phyloP scores from a whole-genome alignment of 1,140 invertebrate species.

The Mesaphorura yosii region DNA sequence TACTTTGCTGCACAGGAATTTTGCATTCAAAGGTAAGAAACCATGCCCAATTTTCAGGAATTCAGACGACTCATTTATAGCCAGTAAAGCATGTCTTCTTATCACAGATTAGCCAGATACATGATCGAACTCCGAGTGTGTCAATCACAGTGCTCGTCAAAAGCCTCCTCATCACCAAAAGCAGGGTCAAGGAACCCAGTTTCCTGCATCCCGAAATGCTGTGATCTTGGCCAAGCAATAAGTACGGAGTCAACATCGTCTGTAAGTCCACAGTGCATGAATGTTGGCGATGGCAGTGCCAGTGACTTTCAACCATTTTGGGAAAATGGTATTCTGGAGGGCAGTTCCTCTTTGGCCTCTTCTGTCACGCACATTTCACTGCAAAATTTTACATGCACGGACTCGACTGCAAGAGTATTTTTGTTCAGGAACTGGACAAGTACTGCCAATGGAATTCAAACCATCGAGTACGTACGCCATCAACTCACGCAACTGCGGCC shows the following conservation, averaged over 20 bases:
- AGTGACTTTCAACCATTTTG: not conserved
- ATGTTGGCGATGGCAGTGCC: not conserved
- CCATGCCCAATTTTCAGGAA: not conserved
- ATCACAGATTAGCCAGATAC: not conserved
- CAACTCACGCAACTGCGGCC: too few species aligned
- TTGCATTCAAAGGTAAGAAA: constrained; percentile 4
- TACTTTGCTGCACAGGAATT: not conserved
- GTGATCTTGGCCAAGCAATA: constrained; percentile 3
- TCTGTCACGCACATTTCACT: too few species aligned
- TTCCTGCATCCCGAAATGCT: constrained; percentile 3
- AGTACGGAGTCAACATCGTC: not conserved
- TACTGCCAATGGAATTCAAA: too few species aligned
- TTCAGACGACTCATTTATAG: not conserved
- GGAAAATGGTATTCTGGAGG: too few species aligned
- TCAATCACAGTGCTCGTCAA: not conserved
- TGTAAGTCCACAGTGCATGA: not conserved
- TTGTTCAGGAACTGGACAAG: too few species aligned
- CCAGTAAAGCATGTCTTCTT: not conserved
- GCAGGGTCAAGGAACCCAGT: too few species aligned
- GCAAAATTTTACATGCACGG: not conserved
- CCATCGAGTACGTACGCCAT: too few species aligned
- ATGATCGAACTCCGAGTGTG: not conserved
- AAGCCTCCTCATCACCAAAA: too few species aligned
- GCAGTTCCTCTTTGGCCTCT: too few species aligned
- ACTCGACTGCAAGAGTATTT: not conserved